Percentiles rank a stretch among this genome's conserved stretches.
These are phyloP conservation scores for Tachina fera DNA, from an alignment of 2,888 invertebrate species.

Conservation along the genomic window DNA sequence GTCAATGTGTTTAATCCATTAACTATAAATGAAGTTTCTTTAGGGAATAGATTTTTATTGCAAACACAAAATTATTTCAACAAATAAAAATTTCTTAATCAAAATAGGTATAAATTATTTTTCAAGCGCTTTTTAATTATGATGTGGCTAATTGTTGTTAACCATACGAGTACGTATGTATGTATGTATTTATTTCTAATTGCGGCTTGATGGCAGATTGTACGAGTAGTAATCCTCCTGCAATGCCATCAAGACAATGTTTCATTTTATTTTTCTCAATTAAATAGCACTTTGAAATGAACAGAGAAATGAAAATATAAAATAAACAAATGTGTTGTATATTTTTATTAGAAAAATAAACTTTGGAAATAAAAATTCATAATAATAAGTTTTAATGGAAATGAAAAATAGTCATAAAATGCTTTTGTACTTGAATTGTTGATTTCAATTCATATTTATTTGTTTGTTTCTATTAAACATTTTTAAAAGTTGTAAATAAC, in stretches of 20 bases:
- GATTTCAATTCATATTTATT: slow-evolving; percentile 33
- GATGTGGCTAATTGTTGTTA: too few relatives aligned
- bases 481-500: slow-evolving; percentile 35
- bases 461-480: slow-evolving; percentile 25
- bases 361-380: not conserved
- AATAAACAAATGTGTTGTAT: not conserved
- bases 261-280: not conserved
- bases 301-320: slow-evolving; percentile 1
- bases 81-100: not conserved
- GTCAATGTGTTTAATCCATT: too few relatives aligned
- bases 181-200: too few relatives aligned
- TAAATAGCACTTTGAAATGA: not conserved
- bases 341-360: not conserved
- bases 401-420: not conserved
- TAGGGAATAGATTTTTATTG: too few relatives aligned
- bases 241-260: not conserved
- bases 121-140: too few relatives aligned
- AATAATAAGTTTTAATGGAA: not conserved
- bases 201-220: too few relatives aligned
- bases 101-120: not conserved
- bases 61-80: not conserved
- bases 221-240: not conserved
- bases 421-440: slow-evolving; percentile 45
- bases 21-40: too few relatives aligned
- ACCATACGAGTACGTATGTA: too few relatives aligned